Percentiles rank a stretch among this genome's conserved stretches.
Conservation (phyloP, 2,797 vertebrate genomes). For the Tangara arthus region DNA sequence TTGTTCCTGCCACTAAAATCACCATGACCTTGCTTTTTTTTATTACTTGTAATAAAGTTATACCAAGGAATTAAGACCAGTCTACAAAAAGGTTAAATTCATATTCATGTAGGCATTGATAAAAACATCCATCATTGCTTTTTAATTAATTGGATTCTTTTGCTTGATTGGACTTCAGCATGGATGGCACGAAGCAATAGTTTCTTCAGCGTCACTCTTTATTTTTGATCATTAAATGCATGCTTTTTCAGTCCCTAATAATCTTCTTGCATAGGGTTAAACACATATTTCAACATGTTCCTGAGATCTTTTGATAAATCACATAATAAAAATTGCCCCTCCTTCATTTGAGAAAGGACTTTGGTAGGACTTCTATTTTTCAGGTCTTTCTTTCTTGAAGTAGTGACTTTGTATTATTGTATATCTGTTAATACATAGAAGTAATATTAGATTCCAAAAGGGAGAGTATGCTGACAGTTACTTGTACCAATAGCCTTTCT, state of each 20-base stretch:
- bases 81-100: neutral
- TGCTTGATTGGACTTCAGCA: neutral
- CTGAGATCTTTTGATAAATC: neutral
- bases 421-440: neutral
- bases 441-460: neutral
- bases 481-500: neutral
- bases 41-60: neutral
- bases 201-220: neutral
- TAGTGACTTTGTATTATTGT: neutral
- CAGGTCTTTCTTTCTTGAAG: neutral
- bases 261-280: neutral
- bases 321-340: neutral
- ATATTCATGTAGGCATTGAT: neutral
- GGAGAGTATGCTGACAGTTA: neutral
- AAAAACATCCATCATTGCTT: neutral
- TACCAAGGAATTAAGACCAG: neutral
- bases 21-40: neutral
- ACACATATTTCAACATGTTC: neutral
- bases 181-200: neutral
- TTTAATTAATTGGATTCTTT: neutral
- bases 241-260: neutral
- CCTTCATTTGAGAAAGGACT: neutral
- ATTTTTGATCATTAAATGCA: neutral
- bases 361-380: neutral
- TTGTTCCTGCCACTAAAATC: neutral